Percentiles rank a stretch among this genome's conserved stretches.
Conservation (phyloP, 2,797 vertebrate species). For the Garrulus glandarius region DNA sequence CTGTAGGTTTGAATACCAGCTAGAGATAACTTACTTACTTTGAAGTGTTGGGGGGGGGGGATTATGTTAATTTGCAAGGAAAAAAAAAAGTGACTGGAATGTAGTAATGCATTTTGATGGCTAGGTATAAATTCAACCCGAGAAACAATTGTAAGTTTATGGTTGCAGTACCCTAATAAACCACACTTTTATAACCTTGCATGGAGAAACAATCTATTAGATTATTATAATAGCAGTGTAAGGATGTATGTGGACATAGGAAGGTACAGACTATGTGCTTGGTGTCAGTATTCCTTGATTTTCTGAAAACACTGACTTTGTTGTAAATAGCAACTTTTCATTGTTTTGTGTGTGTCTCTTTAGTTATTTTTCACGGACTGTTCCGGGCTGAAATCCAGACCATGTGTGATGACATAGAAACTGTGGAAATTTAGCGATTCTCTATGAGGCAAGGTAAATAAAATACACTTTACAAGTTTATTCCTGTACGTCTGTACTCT, state of each 20-base stretch:
- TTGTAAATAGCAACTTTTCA: background rate
- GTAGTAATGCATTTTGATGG: conserved; percentile 20
- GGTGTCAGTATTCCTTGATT: background rate
- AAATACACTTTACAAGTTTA: background rate
- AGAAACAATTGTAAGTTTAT: background rate
- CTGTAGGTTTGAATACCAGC: background rate
- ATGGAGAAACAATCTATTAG: background rate
- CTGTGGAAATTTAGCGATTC: background rate
- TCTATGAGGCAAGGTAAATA: background rate
- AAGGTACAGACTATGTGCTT: background rate
- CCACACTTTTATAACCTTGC: conserved; percentile 28
- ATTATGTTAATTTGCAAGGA: background rate
- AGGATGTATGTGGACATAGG: background rate
- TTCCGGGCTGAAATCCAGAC: background rate
- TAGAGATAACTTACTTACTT: background rate
- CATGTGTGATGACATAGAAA: background rate
- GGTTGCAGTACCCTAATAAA: conserved; percentile 16
- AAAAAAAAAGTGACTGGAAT: background rate
- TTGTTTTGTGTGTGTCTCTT: background rate
- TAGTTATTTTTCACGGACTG: background rate
- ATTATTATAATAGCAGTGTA: background rate
- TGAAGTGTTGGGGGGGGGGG: too few species aligned
- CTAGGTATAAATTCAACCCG: conserved; percentile 11
- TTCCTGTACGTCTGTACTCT: background rate
- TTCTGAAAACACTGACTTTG: background rate